Percentiles rank a stretch among this genome's conserved stretches.
These are phyloP conservation scores for Polyergus mexicanus DNA, from an alignment of 1,140 invertebrate genomes.

Conservation along the genomic window DNA sequence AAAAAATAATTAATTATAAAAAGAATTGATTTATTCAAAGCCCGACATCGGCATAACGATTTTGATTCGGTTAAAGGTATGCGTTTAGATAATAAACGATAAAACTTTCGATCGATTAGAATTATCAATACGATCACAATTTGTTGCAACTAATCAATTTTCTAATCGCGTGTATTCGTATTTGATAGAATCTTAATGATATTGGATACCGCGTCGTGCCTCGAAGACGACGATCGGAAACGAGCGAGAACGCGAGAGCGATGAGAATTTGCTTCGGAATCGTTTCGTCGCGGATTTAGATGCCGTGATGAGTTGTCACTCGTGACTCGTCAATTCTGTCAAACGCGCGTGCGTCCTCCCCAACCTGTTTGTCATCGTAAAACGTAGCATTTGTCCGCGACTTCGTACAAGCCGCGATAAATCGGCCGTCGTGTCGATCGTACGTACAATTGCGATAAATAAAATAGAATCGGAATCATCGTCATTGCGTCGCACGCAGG, in stretches of 20 bases:
- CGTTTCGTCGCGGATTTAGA: slow-evolving; percentile 52
- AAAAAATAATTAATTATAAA: neutral
- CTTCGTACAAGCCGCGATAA: slow-evolving; percentile 27
- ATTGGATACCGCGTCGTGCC: slow-evolving; percentile 18
- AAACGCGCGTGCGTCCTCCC: slow-evolving; percentile 25
- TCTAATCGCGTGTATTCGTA: slow-evolving; percentile 45
- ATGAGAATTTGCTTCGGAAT: slow-evolving; percentile 36
- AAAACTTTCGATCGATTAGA: neutral
- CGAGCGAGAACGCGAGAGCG: slow-evolving; percentile 30
- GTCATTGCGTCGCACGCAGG: slow-evolving; percentile 64
- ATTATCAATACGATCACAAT: neutral
- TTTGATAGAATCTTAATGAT: slow-evolving; percentile 64
- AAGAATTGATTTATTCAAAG: neutral
- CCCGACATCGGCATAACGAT: neutral
- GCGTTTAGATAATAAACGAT: slow-evolving; percentile 32
- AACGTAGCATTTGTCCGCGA: slow-evolving; percentile 9
- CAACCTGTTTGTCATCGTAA: neutral
- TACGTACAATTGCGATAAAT: slow-evolving; percentile 57
- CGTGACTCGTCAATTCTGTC: slow-evolving; percentile 4
- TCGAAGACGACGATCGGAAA: neutral
- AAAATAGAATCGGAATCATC: slow-evolving; percentile 68
- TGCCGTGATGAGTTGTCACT: neutral
- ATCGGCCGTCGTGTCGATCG: slow-evolving; percentile 46
- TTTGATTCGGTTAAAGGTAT: neutral
- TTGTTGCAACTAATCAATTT: slow-evolving; percentile 61